phyloP scores from a whole-genome alignment of 2,888 invertebrate genomes.

The Nineta flava region DNA sequence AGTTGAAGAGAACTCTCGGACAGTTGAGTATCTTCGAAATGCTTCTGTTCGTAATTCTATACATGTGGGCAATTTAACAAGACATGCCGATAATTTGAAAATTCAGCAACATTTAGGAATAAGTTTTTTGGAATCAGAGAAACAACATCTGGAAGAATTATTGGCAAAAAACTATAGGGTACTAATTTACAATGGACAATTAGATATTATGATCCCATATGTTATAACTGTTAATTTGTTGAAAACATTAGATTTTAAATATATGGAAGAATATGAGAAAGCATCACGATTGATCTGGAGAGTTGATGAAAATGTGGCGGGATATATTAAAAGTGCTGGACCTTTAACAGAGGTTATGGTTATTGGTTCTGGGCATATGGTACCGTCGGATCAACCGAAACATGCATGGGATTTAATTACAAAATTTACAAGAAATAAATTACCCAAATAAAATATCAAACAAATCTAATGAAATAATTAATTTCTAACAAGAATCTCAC shows the following conservation, averaged over 20 bases:
- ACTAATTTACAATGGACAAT: constrained; percentile 78
- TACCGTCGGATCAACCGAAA: constrained; percentile 61
- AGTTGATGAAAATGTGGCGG: constrained; percentile 51
- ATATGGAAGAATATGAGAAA: constrained; percentile 43
- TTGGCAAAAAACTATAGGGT: constrained; percentile 48
- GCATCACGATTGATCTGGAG: constrained; percentile 53
- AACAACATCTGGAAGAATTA: constrained; percentile 52
- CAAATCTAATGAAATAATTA: not conserved
- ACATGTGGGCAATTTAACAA: constrained; percentile 70
- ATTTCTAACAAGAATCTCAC: too few species aligned
- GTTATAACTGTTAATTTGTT: constrained; percentile 70
- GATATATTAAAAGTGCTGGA: constrained; percentile 55
- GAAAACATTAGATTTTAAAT: constrained; percentile 50
- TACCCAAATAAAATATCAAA: not conserved
- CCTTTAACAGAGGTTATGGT: constrained; percentile 59
- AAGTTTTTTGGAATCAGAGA: constrained; percentile 72
- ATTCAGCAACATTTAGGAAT: constrained; percentile 55
- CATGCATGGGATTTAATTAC: constrained; percentile 60
- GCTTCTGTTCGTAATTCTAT: constrained; percentile 50
- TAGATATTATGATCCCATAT: constrained; percentile 83
- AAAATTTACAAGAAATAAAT: constrained; percentile 34
- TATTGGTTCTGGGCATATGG: constrained; percentile 69
- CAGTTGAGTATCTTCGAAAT: constrained; percentile 45
- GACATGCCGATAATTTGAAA: constrained; percentile 37
- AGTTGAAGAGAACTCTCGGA: constrained; percentile 28